These are phyloP conservation scores for Hydrolagus affinis DNA, from an alignment of 2,113 vertebrate genomes.

Conservation along the genomic window DNA sequence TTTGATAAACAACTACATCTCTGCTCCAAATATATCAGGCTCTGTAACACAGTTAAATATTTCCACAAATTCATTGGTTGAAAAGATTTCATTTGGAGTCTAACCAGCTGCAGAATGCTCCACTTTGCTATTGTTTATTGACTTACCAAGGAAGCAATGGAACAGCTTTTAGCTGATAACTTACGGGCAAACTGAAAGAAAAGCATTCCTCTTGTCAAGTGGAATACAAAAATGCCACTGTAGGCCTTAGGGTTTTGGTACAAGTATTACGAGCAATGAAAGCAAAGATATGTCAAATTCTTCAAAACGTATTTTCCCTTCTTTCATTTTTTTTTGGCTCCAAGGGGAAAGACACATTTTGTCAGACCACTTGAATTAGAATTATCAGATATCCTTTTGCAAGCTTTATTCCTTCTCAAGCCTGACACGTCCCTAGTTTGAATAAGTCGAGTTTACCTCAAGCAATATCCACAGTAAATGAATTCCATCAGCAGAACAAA, in stretches of 20 bases:
- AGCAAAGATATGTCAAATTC: slow-evolving; percentile 20
- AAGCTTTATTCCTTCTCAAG: neutral
- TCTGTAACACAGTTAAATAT: neutral
- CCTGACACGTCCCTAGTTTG: too few relatives aligned
- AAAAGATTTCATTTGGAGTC: neutral
- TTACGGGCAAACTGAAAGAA: neutral
- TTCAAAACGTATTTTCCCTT: slow-evolving; percentile 8
- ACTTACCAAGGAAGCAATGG: neutral
- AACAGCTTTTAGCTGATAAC: neutral
- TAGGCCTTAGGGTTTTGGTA: neutral
- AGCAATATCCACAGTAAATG: neutral
- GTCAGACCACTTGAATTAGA: slow-evolving; percentile 14
- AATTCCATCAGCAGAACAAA: slow-evolving; percentile 29
- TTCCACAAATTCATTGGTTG: neutral
- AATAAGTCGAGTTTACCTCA: neutral
- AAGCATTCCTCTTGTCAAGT: slow-evolving; percentile 12
- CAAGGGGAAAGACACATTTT: slow-evolving; percentile 10
- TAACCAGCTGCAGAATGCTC: neutral
- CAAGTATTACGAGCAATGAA: neutral
- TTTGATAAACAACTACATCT: neutral
- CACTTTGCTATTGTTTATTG: slow-evolving; percentile 8
- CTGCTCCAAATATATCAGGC: neutral
- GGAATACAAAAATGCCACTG: neutral
- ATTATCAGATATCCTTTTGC: neutral
- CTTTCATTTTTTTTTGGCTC: neutral